Conservation (phyloP, 1,140 invertebrate species). For the Polypedilum pembai region DNA sequence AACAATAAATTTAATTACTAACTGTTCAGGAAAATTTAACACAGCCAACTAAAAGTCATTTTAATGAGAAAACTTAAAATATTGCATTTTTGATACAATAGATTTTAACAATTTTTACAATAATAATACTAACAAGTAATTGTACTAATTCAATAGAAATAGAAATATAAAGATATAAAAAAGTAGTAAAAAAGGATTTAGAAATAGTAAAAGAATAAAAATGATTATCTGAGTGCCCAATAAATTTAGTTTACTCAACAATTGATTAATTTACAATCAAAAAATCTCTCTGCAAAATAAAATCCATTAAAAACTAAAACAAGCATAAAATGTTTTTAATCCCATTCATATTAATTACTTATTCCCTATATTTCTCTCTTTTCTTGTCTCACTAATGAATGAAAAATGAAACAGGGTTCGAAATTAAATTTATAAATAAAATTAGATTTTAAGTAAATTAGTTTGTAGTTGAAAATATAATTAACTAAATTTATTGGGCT, state of each 20-base stretch:
- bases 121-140: no score
- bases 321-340: background rate
- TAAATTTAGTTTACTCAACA: conserved; percentile 49
- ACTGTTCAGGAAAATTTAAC: no score
- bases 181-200: no score
- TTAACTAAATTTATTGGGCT: conserved; percentile 44
- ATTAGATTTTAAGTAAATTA: conserved; percentile 18
- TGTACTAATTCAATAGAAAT: no score
- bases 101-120: no score
- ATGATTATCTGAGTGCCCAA: conserved; percentile 46
- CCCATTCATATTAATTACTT: no score
- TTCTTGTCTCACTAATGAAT: background rate
- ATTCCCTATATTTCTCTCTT: no score
- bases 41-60: no score
- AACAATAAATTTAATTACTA: no score
- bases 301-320: conserved; percentile 29
- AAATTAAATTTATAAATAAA: conserved; percentile 22
- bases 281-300: conserved; percentile 30
- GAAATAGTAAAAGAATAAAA: background rate
- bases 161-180: no score
- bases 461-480: background rate
- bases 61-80: no score
- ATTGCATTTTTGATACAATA: no score
- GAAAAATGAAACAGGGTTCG: conserved; percentile 29
- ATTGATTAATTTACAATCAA: conserved; percentile 31